Conservation (phyloP, 2,888 invertebrate genomes). For the Tenthredo amoena region DNA sequence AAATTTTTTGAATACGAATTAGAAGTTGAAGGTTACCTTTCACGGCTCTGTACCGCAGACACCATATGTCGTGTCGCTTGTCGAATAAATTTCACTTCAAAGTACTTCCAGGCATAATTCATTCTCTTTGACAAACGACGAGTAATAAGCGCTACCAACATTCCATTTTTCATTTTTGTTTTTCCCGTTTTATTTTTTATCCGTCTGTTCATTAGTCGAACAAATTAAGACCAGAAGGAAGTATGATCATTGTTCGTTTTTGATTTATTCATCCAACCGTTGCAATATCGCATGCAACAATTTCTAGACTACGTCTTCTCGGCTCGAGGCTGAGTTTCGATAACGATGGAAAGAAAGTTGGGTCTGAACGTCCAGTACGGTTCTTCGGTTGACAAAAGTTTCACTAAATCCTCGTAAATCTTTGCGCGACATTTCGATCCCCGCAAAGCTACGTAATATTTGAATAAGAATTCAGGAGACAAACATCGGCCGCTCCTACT, state of each 20-base stretch:
- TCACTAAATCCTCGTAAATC: slow-evolving; percentile 32
- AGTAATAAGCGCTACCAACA: background rate
- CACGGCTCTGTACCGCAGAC: background rate
- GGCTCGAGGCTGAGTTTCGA: background rate
- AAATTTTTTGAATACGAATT: background rate
- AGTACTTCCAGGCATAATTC: background rate
- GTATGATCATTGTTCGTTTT: background rate
- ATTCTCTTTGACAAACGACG: slow-evolving; percentile 14
- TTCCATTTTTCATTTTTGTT: background rate
- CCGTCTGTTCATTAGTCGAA: background rate
- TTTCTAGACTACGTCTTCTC: background rate
- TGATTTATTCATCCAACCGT: background rate
- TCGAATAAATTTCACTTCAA: slow-evolving; percentile 23
- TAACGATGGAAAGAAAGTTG: slow-evolving; percentile 20
- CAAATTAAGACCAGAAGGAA: background rate
- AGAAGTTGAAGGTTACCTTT: slow-evolving; percentile 12
- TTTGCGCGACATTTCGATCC: background rate
- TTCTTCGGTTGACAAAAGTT: slow-evolving; percentile 9
- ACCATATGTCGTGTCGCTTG: background rate
- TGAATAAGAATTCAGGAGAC: background rate
- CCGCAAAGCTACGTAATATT: background rate
- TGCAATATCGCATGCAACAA: background rate
- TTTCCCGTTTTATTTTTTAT: background rate
- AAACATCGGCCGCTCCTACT: slow-evolving; percentile 6
- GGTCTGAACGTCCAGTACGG: background rate